Percentiles rank a stretch among this genome's conserved stretches.
Conservation (phyloP, 2,113 vertebrate species). For the Scolopax mira region DNA sequence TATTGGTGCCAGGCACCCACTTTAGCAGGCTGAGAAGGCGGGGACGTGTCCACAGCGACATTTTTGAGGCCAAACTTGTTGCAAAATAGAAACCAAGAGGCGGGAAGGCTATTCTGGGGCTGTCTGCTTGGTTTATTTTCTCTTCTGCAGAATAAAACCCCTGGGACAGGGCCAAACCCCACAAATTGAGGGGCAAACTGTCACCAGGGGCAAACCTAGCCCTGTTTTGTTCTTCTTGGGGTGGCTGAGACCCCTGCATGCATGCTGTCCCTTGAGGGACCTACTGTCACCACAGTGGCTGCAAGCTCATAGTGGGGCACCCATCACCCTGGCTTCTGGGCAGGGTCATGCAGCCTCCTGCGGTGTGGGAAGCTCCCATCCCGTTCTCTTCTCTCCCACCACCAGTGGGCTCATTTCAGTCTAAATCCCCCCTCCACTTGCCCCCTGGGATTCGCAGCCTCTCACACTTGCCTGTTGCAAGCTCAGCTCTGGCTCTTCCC, state of each 20-base stretch:
- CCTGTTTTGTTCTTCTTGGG: neutral
- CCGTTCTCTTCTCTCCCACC: neutral
- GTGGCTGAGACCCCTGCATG: neutral
- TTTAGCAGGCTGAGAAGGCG: neutral
- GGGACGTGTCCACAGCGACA: neutral
- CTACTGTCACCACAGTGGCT: neutral
- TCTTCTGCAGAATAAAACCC: neutral
- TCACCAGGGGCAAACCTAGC: neutral
- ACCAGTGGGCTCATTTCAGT: neutral
- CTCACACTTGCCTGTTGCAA: rapidly evolving
- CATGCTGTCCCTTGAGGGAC: rapidly evolving
- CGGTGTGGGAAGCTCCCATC: rapidly evolving
- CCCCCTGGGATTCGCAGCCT: neutral
- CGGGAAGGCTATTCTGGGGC: neutral
- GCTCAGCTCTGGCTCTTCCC: neutral
- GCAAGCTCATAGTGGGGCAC: neutral
- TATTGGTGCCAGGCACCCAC: neutral
- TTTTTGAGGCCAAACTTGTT: neutral
- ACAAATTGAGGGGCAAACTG: neutral
- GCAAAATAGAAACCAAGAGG: neutral
- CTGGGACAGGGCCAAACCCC: neutral
- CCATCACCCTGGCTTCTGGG: neutral
- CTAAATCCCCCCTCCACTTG: neutral
- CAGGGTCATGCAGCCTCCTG: no score
- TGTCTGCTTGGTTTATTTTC: neutral